These are phyloP conservation scores for Gryllus longicercus DNA, from an alignment of 2,888 invertebrate genomes.

Conservation along the genomic window DNA sequence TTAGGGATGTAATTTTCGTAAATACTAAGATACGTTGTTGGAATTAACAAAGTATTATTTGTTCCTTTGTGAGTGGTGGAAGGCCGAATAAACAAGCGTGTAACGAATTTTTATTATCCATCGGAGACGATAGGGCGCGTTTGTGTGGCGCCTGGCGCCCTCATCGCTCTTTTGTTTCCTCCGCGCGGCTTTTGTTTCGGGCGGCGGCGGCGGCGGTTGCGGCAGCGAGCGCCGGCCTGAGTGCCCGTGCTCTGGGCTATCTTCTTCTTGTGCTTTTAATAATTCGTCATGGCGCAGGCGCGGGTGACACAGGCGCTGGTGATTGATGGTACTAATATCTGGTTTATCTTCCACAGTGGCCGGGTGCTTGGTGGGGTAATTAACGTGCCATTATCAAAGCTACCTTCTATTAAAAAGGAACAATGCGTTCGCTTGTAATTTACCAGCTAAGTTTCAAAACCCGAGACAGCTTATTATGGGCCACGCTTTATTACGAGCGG, in stretches of 20 bases:
- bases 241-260: not conserved
- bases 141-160: not conserved
- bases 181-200: not conserved
- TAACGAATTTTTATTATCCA: not conserved
- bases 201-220: not conserved
- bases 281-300: slow-evolving; percentile 31
- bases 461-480: slow-evolving; percentile 31
- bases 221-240: not conserved
- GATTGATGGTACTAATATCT: slow-evolving; percentile 30
- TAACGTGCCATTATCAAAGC: slow-evolving; percentile 33
- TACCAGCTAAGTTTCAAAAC: slow-evolving; percentile 31
- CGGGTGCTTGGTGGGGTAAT: slow-evolving; percentile 31
- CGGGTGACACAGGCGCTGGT: slow-evolving; percentile 31
- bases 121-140: not conserved
- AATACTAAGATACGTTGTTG: slow-evolving; percentile 4
- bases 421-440: slow-evolving; percentile 31
- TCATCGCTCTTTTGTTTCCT: not conserved
- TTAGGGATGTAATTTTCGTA: slow-evolving; percentile 26
- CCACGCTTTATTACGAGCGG: slow-evolving; percentile 21
- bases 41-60: not conserved
- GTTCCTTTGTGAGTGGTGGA: not conserved
- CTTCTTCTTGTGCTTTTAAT: slow-evolving; percentile 28
- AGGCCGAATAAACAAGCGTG: not conserved
- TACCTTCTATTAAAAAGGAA: slow-evolving; percentile 32
- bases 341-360: slow-evolving; percentile 27